A percentile compares a stretch with the other conserved stretches of the same genome.
Evolutionary conservation across 30 jellyfish, hydroid and myxozoan genomes (phyloP).

Genomic region (Nemopilema nomurai): DNA sequence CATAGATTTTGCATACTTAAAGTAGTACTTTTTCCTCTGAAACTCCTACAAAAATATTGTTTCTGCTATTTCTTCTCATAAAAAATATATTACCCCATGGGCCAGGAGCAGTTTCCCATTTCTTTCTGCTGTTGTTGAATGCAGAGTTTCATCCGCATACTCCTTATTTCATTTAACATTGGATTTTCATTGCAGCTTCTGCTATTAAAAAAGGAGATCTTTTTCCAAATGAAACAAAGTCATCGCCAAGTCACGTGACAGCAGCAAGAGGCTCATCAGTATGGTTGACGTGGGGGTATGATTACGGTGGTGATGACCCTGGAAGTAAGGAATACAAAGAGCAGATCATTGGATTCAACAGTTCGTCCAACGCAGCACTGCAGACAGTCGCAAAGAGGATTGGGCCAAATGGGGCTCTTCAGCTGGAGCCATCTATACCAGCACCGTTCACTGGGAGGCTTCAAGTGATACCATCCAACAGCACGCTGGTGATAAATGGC

Average conservation of each 20-base stretch:
- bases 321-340: background rate
- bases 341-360: background rate
- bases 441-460: slow-evolving; percentile 28
- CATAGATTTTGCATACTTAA: too few species aligned
- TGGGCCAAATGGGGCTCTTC: background rate
- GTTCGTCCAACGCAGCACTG: background rate
- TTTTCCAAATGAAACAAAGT: slow-evolving; percentile 18
- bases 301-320: slow-evolving; percentile 11
- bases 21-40: too few species aligned
- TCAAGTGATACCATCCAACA: slow-evolving; percentile 20
- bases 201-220: background rate
- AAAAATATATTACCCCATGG: too few species aligned
- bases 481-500: slow-evolving; percentile 24
- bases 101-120: too few species aligned
- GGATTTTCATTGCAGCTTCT: background rate
- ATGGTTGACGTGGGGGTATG: slow-evolving; percentile 37
- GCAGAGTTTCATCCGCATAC: too few species aligned
- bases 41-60: too few species aligned
- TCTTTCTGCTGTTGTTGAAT: too few species aligned
- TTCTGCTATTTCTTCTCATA: too few species aligned
- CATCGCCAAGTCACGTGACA: slow-evolving; percentile 52
- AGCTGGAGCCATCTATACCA: background rate
- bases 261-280: slow-evolving; percentile 28
- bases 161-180: too few species aligned
- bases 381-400: slow-evolving; percentile 16